Percentiles rank a stretch among this genome's conserved stretches.
phyloP scores from a whole-genome alignment of 2,888 invertebrate species.

The Phyllotreta cruciferae region DNA sequence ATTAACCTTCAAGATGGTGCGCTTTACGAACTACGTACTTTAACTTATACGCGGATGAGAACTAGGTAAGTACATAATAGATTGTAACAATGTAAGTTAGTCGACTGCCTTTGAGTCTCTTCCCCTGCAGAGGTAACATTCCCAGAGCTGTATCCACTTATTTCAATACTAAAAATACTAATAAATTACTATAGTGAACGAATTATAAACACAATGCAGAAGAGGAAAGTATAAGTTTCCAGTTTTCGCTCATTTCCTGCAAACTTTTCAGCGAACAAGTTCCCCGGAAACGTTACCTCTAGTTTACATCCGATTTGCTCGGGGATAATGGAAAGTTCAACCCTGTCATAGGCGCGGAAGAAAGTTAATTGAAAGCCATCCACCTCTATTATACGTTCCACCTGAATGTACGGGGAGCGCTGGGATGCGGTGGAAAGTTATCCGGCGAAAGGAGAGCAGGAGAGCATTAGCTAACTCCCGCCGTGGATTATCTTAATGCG shows the following conservation, averaged over 20 bases:
- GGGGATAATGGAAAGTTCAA: constrained; percentile 34
- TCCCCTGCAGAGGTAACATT: constrained; percentile 14
- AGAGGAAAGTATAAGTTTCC: too few relatives aligned
- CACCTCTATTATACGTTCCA: constrained; percentile 58
- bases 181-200: too few relatives aligned
- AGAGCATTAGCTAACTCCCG: constrained; percentile 40
- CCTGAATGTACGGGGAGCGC: constrained; percentile 55
- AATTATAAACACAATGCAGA: too few relatives aligned
- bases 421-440: constrained; percentile 49
- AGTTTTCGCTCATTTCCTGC: too few relatives aligned
- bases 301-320: background rate
- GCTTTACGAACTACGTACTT: constrained; percentile 44
- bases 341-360: constrained; percentile 33
- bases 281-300: too few relatives aligned
- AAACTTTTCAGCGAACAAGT: too few relatives aligned
- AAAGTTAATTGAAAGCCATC: constrained; percentile 60
- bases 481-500: constrained; percentile 46
- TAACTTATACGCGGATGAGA: constrained; percentile 42
- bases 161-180: too few relatives aligned
- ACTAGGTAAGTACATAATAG: constrained; percentile 52
- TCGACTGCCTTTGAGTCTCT: constrained; percentile 54
- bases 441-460: constrained; percentile 46
- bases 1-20: constrained; percentile 43
- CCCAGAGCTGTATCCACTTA: constrained; percentile 10
- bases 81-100: constrained; percentile 53